Conservation (phyloP, 2,797 vertebrate genomes). For the Lophura swinhoii region DNA sequence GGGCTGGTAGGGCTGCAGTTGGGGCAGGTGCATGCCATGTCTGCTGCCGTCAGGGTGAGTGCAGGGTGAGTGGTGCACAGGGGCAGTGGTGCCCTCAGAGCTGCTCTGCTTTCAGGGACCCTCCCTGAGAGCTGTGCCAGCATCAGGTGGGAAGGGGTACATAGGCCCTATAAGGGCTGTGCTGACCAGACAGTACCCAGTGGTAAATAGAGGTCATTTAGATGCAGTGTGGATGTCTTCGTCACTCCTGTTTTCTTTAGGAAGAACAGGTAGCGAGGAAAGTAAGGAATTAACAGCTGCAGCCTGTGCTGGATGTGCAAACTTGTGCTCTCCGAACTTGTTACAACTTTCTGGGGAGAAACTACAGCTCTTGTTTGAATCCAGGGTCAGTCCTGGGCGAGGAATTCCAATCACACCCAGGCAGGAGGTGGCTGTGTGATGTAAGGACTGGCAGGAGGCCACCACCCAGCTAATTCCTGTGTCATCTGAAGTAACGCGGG, state of each 20-base stretch:
- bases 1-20: neutral
- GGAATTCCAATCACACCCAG: conserved; percentile 68
- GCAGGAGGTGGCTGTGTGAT: conserved; percentile 71
- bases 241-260: conserved; percentile 37
- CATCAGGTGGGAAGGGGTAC: neutral
- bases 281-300: conserved; percentile 31
- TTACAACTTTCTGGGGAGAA: conserved; percentile 46
- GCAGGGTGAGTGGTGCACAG: neutral
- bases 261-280: conserved; percentile 6
- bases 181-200: conserved; percentile 8
- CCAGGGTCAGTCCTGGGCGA: conserved; percentile 54
- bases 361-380: conserved; percentile 57
- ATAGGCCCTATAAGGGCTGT: neutral
- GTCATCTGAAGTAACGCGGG: conserved; percentile 51
- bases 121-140: neutral
- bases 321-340: conserved; percentile 23
- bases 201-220: conserved; percentile 52
- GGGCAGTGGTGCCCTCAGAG: neutral
- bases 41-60: neutral
- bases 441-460: conserved; percentile 67
- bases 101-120: neutral
- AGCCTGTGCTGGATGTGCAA: neutral
- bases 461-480: conserved; percentile 52
- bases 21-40: neutral
- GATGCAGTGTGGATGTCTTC: conserved; percentile 32